Evolutionary conservation across 2,888 invertebrate species (phyloP).

Genomic region (Nycteola revayana): DNA sequence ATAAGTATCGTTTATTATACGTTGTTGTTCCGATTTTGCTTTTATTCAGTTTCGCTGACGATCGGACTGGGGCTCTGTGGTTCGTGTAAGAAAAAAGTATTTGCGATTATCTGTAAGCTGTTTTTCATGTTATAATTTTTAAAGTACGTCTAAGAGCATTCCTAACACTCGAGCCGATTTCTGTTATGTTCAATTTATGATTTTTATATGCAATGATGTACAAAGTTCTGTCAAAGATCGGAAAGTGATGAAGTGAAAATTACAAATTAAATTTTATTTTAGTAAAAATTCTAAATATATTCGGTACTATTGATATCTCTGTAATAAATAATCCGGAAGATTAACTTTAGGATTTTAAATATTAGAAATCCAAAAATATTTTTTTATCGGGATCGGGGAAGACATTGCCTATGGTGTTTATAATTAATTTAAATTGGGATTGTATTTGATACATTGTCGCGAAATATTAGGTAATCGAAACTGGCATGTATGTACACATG

Average conservation of each 20-base stretch:
- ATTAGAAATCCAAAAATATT: conserved; percentile 48
- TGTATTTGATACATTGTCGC: too few relatives aligned
- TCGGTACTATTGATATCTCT: conserved; percentile 29
- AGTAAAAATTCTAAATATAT: conserved; percentile 16
- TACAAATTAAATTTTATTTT: too few relatives aligned
- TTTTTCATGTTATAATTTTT: conserved; percentile 21
- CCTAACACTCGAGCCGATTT: conserved; percentile 32
- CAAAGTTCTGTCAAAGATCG: conserved; percentile 22
- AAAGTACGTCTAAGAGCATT: conserved; percentile 33
- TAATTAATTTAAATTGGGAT: too few relatives aligned
- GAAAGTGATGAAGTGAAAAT: too few relatives aligned
- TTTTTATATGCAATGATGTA: conserved; percentile 27
- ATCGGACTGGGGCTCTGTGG: conserved; percentile 21
- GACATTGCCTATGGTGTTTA: conserved; percentile 23
- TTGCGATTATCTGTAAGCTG: conserved; percentile 10
- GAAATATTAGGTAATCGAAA: too few relatives aligned
- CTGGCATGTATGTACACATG: too few relatives aligned
- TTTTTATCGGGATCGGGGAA: conserved; percentile 43
- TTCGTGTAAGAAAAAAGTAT: conserved; percentile 15
- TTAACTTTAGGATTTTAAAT: conserved; percentile 32
- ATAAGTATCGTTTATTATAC: conserved; percentile 12
- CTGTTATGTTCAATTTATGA: conserved; percentile 10
- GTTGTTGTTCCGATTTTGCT: conserved; percentile 8
- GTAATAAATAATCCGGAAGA: conserved; percentile 29
- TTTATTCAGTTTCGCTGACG: conserved; percentile 10